phyloP scores from a whole-genome alignment of 2,888 invertebrate genomes.

The Ypsolopha sequella region DNA sequence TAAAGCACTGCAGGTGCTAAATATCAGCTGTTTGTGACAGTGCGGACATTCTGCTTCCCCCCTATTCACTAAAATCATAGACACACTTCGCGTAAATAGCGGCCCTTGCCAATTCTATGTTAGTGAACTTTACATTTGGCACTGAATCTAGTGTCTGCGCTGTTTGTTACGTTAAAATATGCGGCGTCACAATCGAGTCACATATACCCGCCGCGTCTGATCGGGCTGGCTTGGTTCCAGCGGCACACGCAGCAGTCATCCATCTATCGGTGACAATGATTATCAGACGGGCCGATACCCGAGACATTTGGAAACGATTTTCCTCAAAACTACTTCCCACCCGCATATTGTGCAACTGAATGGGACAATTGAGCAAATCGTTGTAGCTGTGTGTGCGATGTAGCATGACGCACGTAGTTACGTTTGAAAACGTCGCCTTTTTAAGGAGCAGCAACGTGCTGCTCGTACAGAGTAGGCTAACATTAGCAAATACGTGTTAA shows the following conservation, averaged over 20 bases:
- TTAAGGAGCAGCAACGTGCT: conserved; percentile 15
- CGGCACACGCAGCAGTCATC: conserved; percentile 13
- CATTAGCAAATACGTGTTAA: neutral
- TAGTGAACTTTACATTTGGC: conserved; percentile 69
- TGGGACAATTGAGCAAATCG: neutral
- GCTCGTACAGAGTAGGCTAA: neutral
- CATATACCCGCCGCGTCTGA: conserved; percentile 37
- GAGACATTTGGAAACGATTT: neutral
- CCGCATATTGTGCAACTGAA: neutral
- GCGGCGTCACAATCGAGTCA: conserved; percentile 65
- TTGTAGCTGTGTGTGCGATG: neutral
- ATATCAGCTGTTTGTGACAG: too few species aligned
- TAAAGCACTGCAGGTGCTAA: neutral
- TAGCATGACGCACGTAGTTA: neutral
- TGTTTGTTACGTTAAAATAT: conserved; percentile 67
- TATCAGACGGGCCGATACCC: neutral
- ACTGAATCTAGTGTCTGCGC: conserved; percentile 53
- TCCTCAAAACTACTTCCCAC: neutral
- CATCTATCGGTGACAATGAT: conserved; percentile 4
- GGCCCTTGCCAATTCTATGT: conserved; percentile 63
- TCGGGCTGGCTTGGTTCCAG: conserved; percentile 53
- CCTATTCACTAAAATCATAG: conserved; percentile 33
- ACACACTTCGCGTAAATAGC: conserved; percentile 49
- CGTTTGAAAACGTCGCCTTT: conserved; percentile 23
- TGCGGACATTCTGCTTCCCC: conserved; percentile 17